Percentiles rank a stretch among this genome's conserved stretches.
Evolutionary conservation across 2,888 invertebrate genomes (phyloP).

Genomic region (Dendrolimus pini): DNA sequence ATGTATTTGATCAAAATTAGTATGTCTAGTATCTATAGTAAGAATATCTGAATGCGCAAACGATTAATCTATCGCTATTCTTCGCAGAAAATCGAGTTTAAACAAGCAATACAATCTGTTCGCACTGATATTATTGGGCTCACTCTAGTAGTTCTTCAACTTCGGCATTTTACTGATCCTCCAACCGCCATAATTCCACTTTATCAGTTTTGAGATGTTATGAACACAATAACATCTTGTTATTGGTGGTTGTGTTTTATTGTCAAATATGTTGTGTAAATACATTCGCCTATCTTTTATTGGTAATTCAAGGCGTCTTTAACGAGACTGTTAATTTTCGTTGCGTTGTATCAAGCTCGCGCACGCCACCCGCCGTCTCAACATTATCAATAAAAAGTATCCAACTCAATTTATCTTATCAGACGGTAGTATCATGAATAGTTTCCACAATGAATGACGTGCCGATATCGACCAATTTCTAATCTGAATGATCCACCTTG

Average conservation of each 20-base stretch:
- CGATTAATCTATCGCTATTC: no score
- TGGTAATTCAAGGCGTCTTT: slow-evolving; percentile 6
- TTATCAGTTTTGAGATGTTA: background rate
- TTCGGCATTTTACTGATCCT: no score
- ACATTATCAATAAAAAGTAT: slow-evolving; percentile 66
- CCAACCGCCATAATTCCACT: no score
- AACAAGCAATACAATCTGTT: no score
- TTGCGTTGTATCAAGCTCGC: slow-evolving; percentile 20
- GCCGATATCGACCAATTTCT: slow-evolving; percentile 73
- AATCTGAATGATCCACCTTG: slow-evolving; percentile 73
- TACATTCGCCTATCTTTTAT: background rate
- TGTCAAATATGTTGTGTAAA: background rate
- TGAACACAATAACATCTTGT: background rate
- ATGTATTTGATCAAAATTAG: no score
- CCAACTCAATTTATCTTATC: slow-evolving; percentile 71
- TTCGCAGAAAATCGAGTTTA: no score
- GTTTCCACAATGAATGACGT: slow-evolving; percentile 74
- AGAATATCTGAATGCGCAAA: no score
- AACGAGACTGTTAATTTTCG: slow-evolving; percentile 25
- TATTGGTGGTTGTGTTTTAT: no score
- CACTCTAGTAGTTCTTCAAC: no score
- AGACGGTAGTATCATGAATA: slow-evolving; percentile 66
- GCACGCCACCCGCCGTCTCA: slow-evolving; percentile 48
- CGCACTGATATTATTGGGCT: no score
- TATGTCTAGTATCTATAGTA: no score